Evolutionary conservation across 2,888 invertebrate species (phyloP), one percentile per base, ranked within the genome.

Genomic region (Thymelicus lineola): DNA sequence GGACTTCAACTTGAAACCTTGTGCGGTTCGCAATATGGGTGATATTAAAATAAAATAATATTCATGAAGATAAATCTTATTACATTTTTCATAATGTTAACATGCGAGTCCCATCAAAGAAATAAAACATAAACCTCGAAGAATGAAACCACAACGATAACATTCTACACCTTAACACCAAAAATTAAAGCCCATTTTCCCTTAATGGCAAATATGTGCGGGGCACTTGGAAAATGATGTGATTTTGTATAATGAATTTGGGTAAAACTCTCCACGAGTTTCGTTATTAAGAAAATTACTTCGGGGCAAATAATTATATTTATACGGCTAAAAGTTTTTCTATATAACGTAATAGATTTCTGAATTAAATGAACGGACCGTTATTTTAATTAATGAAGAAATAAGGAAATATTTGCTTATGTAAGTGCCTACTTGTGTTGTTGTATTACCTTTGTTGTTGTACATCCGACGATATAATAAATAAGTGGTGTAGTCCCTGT

Each of bases 271-370:
- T 55, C 55, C 55, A 55, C 28, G 35, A 14, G 55, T 28, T 55
- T 55, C 35, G 55, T 55, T 55, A 55, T 55, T 53, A 53, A 53
- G 53, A 20, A 53, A 53, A 53, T 53, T 53, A 53, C 53, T 53
- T 20, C 53, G 48, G 48, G 48, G 17, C 48, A 50, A 50, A 50
- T 17, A 50, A 50, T 50, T 50, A 50, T 50, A 50, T 17, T 50
- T 50, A 17, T 50, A 17, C 48, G 17, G 48, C 17, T 15, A 50
- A 48, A 50, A 50, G 7, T 50, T 15, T 17, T 50, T 50, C 48
- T 50, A 50, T 17, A 17, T n/a, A 50, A 7, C 48, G 48, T 50
- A 50, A 15, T 15, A 17, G 15, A 17, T 15, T 15, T 50, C 6
- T 42, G 9, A 6, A 38, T 38, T 38, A 48, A 48, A 50, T 50